A percentile compares a stretch with the other conserved stretches of the same genome.
Evolutionary conservation across 2,797 vertebrate species (phyloP).

Genomic region (Lagodon rhomboides): DNA sequence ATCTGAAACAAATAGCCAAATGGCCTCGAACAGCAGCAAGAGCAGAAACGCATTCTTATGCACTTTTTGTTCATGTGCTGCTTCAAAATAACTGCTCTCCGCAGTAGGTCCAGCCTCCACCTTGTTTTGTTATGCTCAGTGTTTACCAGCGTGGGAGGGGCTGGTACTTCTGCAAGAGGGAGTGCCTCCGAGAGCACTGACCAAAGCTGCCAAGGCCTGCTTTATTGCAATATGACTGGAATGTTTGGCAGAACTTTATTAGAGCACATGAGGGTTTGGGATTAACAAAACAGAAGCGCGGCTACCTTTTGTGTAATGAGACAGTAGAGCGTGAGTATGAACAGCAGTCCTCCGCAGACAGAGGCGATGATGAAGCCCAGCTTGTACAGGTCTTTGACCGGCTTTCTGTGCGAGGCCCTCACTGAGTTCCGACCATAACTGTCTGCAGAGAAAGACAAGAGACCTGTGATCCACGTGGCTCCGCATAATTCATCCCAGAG

Average conservation of each 20-base stretch:
- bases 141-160: constrained; percentile 31
- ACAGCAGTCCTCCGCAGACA: constrained; percentile 80
- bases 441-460: constrained; percentile 68
- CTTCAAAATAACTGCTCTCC: constrained; percentile 7
- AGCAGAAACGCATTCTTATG: not conserved
- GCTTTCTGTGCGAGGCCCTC: constrained; percentile 69
- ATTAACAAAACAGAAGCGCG: constrained; percentile 34
- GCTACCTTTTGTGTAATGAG: constrained; percentile 84
- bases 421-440: constrained; percentile 69
- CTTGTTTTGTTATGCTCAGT: constrained; percentile 31
- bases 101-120: not conserved
- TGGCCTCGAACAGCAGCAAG: not conserved
- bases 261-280: constrained; percentile 18
- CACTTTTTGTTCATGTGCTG: constrained; percentile 18
- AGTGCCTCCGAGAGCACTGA: constrained; percentile 19
- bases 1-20: constrained; percentile 14
- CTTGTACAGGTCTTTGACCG: constrained; percentile 75
- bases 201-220: constrained; percentile 15
- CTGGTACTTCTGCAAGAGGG: constrained; percentile 24
- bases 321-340: constrained; percentile 81
- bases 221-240: constrained; percentile 40
- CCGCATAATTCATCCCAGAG: constrained; percentile 30
- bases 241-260: constrained; percentile 37
- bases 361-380: constrained; percentile 82
- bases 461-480: constrained; percentile 32